Conservation (phyloP, 1,140 invertebrate genomes). For the Lanistes nyassanus region DNA sequence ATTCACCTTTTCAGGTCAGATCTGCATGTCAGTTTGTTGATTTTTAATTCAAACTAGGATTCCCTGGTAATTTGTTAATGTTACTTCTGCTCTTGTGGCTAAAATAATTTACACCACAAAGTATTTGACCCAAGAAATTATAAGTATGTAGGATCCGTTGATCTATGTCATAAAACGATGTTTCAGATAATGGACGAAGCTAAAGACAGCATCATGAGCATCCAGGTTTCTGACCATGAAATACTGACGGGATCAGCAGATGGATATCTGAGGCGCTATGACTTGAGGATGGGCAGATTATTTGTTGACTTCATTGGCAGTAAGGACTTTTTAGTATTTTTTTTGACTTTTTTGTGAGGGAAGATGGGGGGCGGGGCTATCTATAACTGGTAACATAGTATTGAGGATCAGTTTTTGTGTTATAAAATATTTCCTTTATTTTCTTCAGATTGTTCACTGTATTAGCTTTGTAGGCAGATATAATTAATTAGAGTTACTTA, state of each 20-base stretch:
- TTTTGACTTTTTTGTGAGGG: background rate
- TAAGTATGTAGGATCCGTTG: background rate
- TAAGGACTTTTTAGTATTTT: slow-evolving; percentile 59
- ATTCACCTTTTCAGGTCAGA: slow-evolving; percentile 75
- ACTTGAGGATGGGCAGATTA: slow-evolving; percentile 86
- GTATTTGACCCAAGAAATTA: too few species aligned
- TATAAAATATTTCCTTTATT: too few species aligned
- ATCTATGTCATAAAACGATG: background rate
- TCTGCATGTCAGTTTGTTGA: slow-evolving; percentile 13
- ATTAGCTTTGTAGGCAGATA: too few species aligned
- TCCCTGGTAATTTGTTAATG: too few species aligned
- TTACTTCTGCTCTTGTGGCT: too few species aligned
- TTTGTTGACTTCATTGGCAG: slow-evolving; percentile 87
- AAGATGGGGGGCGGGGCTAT: too few species aligned
- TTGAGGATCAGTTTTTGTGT: too few species aligned
- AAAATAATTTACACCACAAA: too few species aligned
- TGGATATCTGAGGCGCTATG: slow-evolving; percentile 86
- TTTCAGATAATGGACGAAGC: slow-evolving; percentile 86
- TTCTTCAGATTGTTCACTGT: too few species aligned
- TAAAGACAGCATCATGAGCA: slow-evolving; percentile 89
- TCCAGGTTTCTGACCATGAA: slow-evolving; percentile 88
- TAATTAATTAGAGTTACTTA: too few species aligned
- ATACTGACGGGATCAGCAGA: slow-evolving; percentile 93
- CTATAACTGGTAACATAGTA: too few species aligned
- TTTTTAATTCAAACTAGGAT: slow-evolving; percentile 54